Evolutionary conservation across 2,888 invertebrate genomes (phyloP).

Genomic region (Creontiades dilutus): DNA sequence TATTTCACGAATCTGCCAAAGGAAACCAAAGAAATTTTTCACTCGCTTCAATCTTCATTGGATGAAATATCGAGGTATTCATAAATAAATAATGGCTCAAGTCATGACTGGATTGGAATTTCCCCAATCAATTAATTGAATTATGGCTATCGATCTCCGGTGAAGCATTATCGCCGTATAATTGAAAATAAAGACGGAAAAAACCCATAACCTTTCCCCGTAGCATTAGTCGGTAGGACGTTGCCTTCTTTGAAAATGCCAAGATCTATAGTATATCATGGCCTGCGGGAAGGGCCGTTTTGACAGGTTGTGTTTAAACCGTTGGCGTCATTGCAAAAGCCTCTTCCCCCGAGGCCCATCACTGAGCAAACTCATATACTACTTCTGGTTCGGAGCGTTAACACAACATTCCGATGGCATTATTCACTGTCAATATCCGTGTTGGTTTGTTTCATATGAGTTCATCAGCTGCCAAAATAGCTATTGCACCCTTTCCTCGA

Average conservation of each 20-base stretch:
- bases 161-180: slow-evolving; percentile 7
- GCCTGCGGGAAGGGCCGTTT: not conserved
- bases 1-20: no score
- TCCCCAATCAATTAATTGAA: not conserved
- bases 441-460: not conserved
- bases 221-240: not conserved
- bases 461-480: not conserved
- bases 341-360: not conserved
- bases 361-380: not conserved
- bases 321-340: slow-evolving; percentile 17
- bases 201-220: not conserved
- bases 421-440: not conserved
- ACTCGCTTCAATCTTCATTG: no score
- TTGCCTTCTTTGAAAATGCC: slow-evolving; percentile 20
- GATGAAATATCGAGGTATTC: no score
- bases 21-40: no score
- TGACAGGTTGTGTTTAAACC: slow-evolving; percentile 27
- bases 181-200: slow-evolving; percentile 1
- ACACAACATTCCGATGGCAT: no score
- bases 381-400: no score
- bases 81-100: no score
- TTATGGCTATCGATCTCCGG: not conserved
- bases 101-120: not conserved
- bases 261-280: slow-evolving; percentile 7
- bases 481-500: not conserved